Conservation (phyloP, 2,888 invertebrate species). For the Euplexia lucipara region DNA sequence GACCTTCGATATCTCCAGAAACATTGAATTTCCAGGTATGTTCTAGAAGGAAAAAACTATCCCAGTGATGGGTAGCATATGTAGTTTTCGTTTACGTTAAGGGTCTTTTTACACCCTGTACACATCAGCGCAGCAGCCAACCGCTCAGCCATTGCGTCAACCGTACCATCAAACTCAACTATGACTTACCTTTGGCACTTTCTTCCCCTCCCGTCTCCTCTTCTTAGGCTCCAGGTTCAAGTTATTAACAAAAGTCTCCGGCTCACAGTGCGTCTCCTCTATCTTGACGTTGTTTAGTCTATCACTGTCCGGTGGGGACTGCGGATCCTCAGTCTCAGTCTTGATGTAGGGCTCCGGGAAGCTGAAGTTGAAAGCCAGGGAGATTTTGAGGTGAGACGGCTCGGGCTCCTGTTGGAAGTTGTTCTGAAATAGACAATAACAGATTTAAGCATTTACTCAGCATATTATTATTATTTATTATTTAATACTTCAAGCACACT, state of each 20-base stretch:
- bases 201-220: slow-evolving; percentile 30
- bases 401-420: slow-evolving; percentile 11
- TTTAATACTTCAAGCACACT: too few relatives aligned
- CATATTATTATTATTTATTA: too few relatives aligned
- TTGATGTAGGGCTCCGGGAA: slow-evolving; percentile 6
- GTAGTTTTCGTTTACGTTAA: too few relatives aligned
- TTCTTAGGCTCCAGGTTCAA: slow-evolving; percentile 58
- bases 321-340: slow-evolving; percentile 40
- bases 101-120: too few relatives aligned
- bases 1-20: too few relatives aligned
- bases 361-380: not conserved
- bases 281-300: slow-evolving; percentile 50
- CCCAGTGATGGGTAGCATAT: too few relatives aligned
- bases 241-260: slow-evolving; percentile 77
- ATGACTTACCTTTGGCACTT: slow-evolving; percentile 35
- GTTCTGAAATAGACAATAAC: slow-evolving; percentile 34
- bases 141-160: too few relatives aligned
- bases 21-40: too few relatives aligned
- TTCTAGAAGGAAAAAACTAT: too few relatives aligned
- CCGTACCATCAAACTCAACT: too few relatives aligned
- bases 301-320: not conserved
- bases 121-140: too few relatives aligned
- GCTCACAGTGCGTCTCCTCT: slow-evolving; percentile 74
- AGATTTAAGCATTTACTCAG: too few relatives aligned
- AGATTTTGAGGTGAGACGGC: slow-evolving; percentile 21